A percentile compares a stretch with the other conserved stretches of the same genome.
These are phyloP conservation scores for Macrotis lagotis DNA, from an alignment of 2,113 vertebrate genomes.

Conservation along the genomic window DNA sequence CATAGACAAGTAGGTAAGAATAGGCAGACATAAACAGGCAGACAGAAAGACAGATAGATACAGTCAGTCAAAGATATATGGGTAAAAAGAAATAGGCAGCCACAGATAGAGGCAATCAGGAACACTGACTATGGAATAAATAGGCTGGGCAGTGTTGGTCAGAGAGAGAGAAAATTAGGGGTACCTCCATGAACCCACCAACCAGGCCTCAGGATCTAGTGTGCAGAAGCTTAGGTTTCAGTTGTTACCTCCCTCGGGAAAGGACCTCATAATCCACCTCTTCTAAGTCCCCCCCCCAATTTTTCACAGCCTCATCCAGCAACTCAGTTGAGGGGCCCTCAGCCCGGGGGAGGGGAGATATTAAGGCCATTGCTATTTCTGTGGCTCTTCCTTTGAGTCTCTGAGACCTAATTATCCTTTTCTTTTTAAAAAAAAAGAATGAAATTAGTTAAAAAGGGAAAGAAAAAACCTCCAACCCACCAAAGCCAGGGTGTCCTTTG, in stretches of 20 bases:
- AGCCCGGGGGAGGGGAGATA: neutral
- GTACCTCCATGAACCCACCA: neutral
- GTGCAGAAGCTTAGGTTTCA: neutral
- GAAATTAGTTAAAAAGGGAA: neutral
- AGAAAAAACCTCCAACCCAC: neutral
- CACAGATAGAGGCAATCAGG: neutral
- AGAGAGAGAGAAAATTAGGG: neutral
- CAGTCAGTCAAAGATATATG: neutral
- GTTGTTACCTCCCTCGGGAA: neutral
- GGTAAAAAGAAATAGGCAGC: neutral
- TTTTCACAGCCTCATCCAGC: neutral
- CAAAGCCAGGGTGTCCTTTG: neutral
- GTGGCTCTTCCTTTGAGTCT: neutral
- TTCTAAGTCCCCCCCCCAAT: neutral
- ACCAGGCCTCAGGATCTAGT: neutral
- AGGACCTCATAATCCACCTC: neutral
- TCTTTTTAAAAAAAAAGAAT: neutral
- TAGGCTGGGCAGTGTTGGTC: neutral
- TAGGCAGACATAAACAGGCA: neutral
- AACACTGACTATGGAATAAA: neutral
- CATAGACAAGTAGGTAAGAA: neutral
- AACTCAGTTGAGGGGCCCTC: neutral
- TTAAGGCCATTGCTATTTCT: slow-evolving; percentile 1
- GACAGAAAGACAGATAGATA: neutral
- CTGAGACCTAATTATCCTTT: neutral